phyloP scores from a whole-genome alignment of 2,113 vertebrate genomes.

The Actenoides hombroni region DNA sequence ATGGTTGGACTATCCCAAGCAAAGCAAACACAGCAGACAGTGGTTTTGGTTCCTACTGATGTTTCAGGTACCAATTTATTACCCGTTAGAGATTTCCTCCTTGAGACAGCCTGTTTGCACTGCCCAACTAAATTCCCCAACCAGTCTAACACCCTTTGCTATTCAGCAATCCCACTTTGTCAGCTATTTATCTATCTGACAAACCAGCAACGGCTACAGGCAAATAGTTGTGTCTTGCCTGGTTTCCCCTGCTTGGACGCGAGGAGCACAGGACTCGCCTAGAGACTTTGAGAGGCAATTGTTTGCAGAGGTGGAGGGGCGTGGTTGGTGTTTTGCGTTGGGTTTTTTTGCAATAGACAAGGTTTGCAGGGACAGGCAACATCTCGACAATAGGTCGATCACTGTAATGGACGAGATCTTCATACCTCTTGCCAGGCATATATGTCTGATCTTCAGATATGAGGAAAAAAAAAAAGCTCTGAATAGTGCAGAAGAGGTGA shows the following conservation, averaged over 20 bases:
- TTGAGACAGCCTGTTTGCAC: background rate
- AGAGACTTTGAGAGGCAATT: background rate
- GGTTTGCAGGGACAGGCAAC: background rate
- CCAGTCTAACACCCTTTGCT: background rate
- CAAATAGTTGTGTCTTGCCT: background rate
- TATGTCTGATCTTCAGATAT: background rate
- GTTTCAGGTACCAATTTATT: background rate
- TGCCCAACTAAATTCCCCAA: background rate
- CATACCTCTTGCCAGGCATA: background rate
- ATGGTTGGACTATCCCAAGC: background rate
- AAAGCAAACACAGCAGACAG: constrained; percentile 18
- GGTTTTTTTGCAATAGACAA: background rate
- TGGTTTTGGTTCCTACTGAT: background rate
- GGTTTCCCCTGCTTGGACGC: background rate
- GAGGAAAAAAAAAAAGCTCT: background rate
- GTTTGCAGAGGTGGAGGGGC: background rate
- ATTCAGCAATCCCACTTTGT: background rate
- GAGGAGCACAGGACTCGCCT: background rate
- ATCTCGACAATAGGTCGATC: background rate
- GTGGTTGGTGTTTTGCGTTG: background rate
- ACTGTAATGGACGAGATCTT: background rate
- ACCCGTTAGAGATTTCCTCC: background rate
- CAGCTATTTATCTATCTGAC: background rate
- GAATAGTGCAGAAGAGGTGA: background rate
- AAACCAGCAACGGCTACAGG: background rate